Evolutionary conservation across 2,797 vertebrate genomes (phyloP), one percentile per base, ranked within the genome.

Genomic region (Dicrostonyx torquatus): DNA sequence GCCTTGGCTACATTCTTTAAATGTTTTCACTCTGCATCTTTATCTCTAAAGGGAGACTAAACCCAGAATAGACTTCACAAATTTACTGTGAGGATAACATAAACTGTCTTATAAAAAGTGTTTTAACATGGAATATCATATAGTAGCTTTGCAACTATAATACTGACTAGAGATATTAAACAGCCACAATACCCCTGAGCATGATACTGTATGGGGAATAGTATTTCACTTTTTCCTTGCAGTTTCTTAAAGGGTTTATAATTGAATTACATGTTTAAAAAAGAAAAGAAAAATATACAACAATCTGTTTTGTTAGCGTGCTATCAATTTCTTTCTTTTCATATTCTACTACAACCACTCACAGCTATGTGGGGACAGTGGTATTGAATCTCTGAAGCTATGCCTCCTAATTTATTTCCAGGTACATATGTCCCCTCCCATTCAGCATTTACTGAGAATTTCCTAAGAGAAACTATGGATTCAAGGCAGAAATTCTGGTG

Each of bases 211-310:
- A 53, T 75, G 29, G 20, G 6, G n/a, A 83, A 40, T 43, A 14
- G 22, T 86, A 95, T 86, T 90, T 66, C 12, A 45, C 40, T 86
- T 92, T 95, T 29, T 76, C 17, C 37, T 45, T 83, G 17, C 2
- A 96, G 68, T 80, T 45, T 80, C 93, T 89, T 37, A 89, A 75
- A 77, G 60, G 2, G 34, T 93, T 96, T 8, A 83, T 80, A 68
- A 76, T 26, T 89, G 50, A 45, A 45, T 45, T 6, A 85, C 29
- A 34, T 24, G 5, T 80, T 80, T 72, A 70, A 89, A 87, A 79
- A 93, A 95, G 11, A 90, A 87, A 92, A 94, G 9, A 83, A 90
- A 11, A 50, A 66, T 24, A 4, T 60, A 37, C 58, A 79, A 62
- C 78, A 77, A 79, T 60, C 1, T 6, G 31, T 89, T 89, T 86